A percentile compares a stretch with the other conserved stretches of the same genome.
Evolutionary conservation across 2,113 vertebrate species (phyloP).

Genomic region (Tragulus kanchil): DNA sequence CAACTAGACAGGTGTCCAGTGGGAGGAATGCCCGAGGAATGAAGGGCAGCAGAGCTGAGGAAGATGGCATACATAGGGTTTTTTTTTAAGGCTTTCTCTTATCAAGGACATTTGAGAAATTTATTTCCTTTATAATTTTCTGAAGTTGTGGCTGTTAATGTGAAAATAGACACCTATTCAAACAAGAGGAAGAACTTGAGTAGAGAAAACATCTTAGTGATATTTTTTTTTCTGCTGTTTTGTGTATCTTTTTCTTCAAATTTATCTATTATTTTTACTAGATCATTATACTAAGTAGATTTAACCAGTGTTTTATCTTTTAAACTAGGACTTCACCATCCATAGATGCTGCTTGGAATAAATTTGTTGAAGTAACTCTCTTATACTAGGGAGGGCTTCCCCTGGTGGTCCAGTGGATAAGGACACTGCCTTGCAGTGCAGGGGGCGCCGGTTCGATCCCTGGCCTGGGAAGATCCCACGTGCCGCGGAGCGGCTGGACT

Average conservation of each 20-base stretch:
- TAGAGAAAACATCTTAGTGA: neutral
- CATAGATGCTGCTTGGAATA: neutral
- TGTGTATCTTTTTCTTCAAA: neutral
- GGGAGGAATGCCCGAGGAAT: neutral
- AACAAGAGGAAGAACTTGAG: neutral
- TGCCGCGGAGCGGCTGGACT: too few relatives aligned
- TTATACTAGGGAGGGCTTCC: neutral
- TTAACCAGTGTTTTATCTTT: slow-evolving; percentile 6
- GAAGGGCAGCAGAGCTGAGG: neutral
- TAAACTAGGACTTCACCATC: neutral
- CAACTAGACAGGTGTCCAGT: neutral
- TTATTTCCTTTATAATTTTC: neutral
- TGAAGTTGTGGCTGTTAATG: neutral
- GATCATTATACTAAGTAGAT: neutral
- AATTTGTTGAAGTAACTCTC: neutral
- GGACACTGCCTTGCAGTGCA: too few relatives aligned
- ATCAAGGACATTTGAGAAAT: neutral
- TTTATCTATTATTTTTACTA: neutral
- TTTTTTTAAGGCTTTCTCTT: neutral
- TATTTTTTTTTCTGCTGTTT: neutral
- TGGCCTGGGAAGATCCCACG: too few relatives aligned
- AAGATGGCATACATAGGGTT: neutral
- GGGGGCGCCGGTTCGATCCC: too few relatives aligned
- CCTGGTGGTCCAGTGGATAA: too few relatives aligned
- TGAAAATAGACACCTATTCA: neutral